A percentile compares a stretch with the other conserved stretches of the same genome.
phyloP scores from a whole-genome alignment of 2,797 vertebrate genomes.

The Tolypeutes matacus region DNA sequence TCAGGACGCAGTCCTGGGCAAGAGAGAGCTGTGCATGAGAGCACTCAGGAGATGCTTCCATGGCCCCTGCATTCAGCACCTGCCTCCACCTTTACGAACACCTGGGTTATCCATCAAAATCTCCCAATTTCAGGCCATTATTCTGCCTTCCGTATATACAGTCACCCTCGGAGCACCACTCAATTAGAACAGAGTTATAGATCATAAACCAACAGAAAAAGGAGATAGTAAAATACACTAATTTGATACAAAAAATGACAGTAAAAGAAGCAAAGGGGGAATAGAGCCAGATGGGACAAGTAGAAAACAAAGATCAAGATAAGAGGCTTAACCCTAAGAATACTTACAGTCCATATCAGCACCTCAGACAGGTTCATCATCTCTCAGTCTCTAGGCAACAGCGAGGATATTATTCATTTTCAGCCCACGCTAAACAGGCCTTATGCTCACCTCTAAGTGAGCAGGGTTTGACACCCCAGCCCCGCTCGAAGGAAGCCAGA shows the following conservation, averaged over 20 bases:
- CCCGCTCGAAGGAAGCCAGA: not conserved
- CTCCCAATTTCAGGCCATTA: too few relatives aligned
- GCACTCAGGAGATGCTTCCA: too few relatives aligned
- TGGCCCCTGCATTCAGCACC: too few relatives aligned
- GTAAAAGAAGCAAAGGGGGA: not conserved
- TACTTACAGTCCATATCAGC: too few relatives aligned
- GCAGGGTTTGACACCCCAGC: not conserved
- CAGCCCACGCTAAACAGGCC: not conserved
- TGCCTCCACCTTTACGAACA: not conserved
- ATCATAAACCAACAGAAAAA: not conserved
- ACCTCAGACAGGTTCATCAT: not conserved
- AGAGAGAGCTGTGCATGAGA: too few relatives aligned
- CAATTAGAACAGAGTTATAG: not conserved
- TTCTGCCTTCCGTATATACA: not conserved
- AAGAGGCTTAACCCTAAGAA: too few relatives aligned
- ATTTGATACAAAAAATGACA: not conserved
- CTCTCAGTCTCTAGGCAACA: not conserved
- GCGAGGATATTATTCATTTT: not conserved
- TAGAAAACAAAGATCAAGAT: too few relatives aligned
- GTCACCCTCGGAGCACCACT: not conserved
- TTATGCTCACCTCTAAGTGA: not conserved
- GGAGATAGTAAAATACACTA: not conserved
- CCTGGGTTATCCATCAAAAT: not conserved
- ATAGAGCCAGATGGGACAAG: accelerated
- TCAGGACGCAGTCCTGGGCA: too few relatives aligned